Evolutionary conservation across 2,797 vertebrate genomes (phyloP).

Genomic region (Loris lydekkerianus): DNA sequence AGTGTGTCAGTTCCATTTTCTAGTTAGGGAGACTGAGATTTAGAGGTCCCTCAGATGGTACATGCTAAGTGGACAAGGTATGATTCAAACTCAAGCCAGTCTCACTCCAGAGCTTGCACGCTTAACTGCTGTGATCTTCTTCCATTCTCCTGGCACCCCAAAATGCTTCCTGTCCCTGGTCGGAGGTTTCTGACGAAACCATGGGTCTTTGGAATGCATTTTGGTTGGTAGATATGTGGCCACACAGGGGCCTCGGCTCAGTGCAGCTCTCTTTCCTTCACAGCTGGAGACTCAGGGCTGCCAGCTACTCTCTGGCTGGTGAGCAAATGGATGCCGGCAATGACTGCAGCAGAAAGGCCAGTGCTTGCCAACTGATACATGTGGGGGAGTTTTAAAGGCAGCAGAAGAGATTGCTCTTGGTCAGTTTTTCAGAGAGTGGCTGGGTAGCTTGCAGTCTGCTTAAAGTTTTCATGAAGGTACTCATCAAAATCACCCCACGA

Average conservation of each 20-base stretch:
- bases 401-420: background rate
- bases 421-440: slow-evolving; percentile 33
- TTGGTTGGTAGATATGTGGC: slow-evolving; percentile 16
- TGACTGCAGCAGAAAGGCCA: background rate
- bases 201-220: background rate
- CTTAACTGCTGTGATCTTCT: background rate
- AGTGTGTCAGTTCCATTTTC: background rate
- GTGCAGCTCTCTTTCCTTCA: background rate
- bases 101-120: background rate
- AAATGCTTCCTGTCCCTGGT: background rate
- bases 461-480: background rate
- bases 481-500: background rate
- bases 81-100: background rate
- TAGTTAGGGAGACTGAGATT: slow-evolving; percentile 22
- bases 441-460: background rate
- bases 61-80: background rate
- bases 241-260: background rate
- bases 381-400: background rate
- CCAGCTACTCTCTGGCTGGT: background rate
- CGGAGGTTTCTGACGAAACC: slow-evolving; percentile 3
- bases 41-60: background rate
- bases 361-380: slow-evolving; percentile 13
- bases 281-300: background rate
- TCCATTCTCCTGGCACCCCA: background rate
- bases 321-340: slow-evolving; percentile 46